These are phyloP conservation scores for Scytalopus superciliaris DNA, from an alignment of 2,113 vertebrate genomes.

Conservation along the genomic window DNA sequence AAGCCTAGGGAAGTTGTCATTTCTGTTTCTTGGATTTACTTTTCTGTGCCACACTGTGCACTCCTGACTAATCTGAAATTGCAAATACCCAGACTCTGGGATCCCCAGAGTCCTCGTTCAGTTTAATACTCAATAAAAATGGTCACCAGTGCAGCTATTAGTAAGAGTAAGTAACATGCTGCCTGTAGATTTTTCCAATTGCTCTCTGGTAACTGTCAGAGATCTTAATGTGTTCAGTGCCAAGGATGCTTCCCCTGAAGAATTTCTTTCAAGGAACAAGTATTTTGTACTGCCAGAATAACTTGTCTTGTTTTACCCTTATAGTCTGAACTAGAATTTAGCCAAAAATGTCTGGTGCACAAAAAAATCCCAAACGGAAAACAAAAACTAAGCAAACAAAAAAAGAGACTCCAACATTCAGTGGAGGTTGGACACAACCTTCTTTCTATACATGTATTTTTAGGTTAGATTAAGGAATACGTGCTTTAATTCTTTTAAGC, in stretches of 20 bases:
- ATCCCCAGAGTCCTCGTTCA: not conserved
- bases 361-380: not conserved
- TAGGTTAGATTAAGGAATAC: not conserved
- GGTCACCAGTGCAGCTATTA: conserved; percentile 7
- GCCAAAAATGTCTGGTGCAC: not conserved
- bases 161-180: not conserved
- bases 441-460: not conserved
- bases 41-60: not conserved
- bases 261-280: conserved; percentile 28
- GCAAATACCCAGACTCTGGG: not conserved
- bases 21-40: conserved; percentile 11
- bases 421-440: not conserved
- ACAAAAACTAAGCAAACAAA: not conserved
- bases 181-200: conserved; percentile 30
- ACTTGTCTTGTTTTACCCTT: not conserved
- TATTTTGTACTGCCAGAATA: not conserved
- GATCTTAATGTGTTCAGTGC: conserved; percentile 24
- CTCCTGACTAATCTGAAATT: not conserved
- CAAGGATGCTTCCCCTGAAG: conserved; percentile 9
- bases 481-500: not conserved
- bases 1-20: not conserved
- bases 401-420: not conserved
- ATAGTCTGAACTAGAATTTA: not conserved
- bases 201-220: conserved; percentile 29
- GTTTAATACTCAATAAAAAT: conserved; percentile 32